Conservation (phyloP, 2,888 invertebrate species). For the Drepana falcataria region DNA sequence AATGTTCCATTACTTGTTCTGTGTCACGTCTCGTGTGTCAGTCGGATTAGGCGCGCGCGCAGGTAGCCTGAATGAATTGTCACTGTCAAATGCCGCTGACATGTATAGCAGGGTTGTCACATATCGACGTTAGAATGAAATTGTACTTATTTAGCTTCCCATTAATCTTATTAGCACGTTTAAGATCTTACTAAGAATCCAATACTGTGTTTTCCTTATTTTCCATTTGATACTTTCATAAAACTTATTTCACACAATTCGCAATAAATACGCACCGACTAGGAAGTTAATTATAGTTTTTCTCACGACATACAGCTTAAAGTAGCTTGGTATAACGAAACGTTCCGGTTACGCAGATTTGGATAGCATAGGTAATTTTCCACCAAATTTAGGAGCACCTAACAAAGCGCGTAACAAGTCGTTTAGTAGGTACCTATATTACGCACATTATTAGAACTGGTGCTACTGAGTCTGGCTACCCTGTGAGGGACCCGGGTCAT, state of each 20-base stretch:
- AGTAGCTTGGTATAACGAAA: neutral
- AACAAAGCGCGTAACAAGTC: neutral
- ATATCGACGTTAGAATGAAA: neutral
- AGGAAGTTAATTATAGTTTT: neutral
- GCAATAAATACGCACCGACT: neutral
- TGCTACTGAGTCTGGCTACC: too few species aligned
- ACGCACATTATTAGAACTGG: too few species aligned
- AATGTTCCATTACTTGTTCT: conserved; percentile 26
- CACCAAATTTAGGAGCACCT: neutral
- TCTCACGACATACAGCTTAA: neutral
- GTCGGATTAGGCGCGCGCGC: conserved; percentile 71
- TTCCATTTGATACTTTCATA: too few species aligned
- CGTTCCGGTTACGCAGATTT: neutral
- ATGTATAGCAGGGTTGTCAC: conserved; percentile 50
- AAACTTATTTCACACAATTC: neutral
- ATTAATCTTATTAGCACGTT: too few species aligned
- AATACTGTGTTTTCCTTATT: too few species aligned
- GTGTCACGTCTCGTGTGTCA: conserved; percentile 59
- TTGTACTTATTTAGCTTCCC: neutral
- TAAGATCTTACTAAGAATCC: too few species aligned
- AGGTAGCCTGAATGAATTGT: conserved; percentile 77
- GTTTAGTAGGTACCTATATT: too few species aligned
- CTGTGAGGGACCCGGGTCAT: too few species aligned
- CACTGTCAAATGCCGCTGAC: conserved; percentile 65
- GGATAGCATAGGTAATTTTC: neutral